Conservation (phyloP, 2,888 invertebrate species). For the Bugulina stolonifera region DNA sequence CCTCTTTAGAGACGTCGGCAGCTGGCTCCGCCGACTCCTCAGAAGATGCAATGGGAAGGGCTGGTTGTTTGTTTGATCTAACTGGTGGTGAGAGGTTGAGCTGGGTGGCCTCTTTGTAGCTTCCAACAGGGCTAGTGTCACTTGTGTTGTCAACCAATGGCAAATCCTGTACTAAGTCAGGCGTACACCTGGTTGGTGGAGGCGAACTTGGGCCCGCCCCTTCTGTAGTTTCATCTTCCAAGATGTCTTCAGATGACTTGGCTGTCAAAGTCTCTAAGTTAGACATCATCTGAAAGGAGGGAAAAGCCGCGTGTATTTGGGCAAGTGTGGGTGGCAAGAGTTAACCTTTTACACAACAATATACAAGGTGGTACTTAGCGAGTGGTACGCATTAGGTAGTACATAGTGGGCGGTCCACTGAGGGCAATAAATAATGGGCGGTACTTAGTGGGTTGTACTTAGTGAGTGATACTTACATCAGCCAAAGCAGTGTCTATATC, state of each 20-base stretch:
- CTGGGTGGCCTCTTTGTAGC: conserved; percentile 11
- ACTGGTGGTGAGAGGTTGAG: background rate
- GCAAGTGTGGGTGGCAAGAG: too few species aligned
- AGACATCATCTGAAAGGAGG: conserved; percentile 13
- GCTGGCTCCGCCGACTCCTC: background rate
- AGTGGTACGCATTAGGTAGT: too few species aligned
- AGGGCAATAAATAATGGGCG: too few species aligned
- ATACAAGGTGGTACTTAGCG: too few species aligned
- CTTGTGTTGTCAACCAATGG: conserved; percentile 35
- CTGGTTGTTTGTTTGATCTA: background rate
- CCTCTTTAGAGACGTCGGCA: background rate
- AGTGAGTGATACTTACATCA: conserved; percentile 38
- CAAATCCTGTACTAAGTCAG: conserved; percentile 52
- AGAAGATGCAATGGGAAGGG: background rate
- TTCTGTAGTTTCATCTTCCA: background rate
- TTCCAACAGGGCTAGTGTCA: conserved; percentile 21
- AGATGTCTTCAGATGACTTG: background rate
- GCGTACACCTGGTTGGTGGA: conserved; percentile 52
- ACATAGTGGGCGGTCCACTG: too few species aligned
- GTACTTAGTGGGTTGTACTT: too few species aligned
- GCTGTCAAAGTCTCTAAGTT: background rate
- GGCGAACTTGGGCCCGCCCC: background rate
- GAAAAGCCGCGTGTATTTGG: too few species aligned
- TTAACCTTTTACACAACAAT: too few species aligned
- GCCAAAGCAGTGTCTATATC: conserved; percentile 52